Evolutionary conservation across 2,797 vertebrate genomes (phyloP), one percentile per base, ranked within the genome.

Genomic region (Acanthurus leucopareius): DNA sequence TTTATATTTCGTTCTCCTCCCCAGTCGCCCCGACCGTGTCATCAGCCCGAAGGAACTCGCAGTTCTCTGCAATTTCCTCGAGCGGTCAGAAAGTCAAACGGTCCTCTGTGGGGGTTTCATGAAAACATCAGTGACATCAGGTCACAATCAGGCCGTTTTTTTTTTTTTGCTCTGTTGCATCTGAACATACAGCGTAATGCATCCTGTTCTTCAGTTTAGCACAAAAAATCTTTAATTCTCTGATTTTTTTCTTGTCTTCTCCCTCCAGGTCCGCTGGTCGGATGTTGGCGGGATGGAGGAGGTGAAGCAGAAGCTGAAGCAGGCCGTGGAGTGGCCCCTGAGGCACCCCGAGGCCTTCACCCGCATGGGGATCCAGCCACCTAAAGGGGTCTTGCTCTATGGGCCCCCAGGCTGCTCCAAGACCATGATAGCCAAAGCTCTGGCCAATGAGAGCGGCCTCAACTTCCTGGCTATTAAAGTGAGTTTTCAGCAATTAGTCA

Each of bases 331-430:
- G 77, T 99, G 98, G 98, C 98, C 98, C 10, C 93, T 98, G 82
- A 97, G 93, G 66, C 97, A 99, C 86, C 97, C 97, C 0, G 97
- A 98, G 54, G 96, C 96, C 79, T 99, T 99, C 89, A 86, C 72
- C 57, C 95, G 95, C 25, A 97, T 99, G 97, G 98, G 97, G 2
- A 97, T 99, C 90, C 95, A 95, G 77, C 98, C 98, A 35, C 98
- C 98, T 0, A 97, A 95, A 93, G 98, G 98, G 11, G 95, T 99
- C 32, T 96, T 99, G 57, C 96, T 99, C 14, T 99, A 99, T 0
- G 98, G 98, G 5, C 98, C 98, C 4, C 98, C 98, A 0, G 98
- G 98, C 35, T 99, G 98, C 93, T 99, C 97, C 48, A 99, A 99
- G 93, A 99, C 98, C 69, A 97, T 99, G 97, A 97, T 99, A 54